Base-by-base conservation (phyloP, 1,140 invertebrate species). In the Papilio helenus region DNA sequence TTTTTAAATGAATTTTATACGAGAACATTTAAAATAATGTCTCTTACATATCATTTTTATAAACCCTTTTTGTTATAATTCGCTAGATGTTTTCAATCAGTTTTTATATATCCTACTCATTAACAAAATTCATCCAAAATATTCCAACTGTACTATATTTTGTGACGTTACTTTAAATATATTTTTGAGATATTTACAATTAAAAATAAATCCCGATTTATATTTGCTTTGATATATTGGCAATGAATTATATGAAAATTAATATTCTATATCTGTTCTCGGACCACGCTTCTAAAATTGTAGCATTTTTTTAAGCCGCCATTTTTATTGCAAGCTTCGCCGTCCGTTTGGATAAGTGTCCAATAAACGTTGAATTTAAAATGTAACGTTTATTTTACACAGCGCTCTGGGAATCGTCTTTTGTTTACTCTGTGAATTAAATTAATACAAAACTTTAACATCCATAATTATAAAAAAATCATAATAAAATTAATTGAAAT, bases 161-260 rank as follows among this genome's bases (percentile, higher is more conserved):
- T 82, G 79, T 72, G 65, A 82, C 65, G 73, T 85, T 87, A 76
- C 72, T 83, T 86, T 88, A 84, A 85, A 88, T 87, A 87, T 89
- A 89, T 91, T 90, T 92, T 90, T 90, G 90, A 90, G 85, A 86
- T 83, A 79, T 92, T 89, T 92, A 92, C 89, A 92, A 90, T 79
- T 83, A 80, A 77, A 82, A 58, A 80, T 82, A 76, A 85, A 86
- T 85, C 86, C 86, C 85, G 80, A 82, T 79, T 82, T 83, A 82
- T 84, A 84, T 84, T 88, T 87, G 80, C 78, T 86, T 88, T 83
- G 51, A 82, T 78, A 84, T 79, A 84, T 84, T 81, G 77, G 65
- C 81, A 83, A 85, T 80, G 26, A 73, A 83, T 79, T 81, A 82
- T 79, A 80, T 80, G 44, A 79, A 83, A 84, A 85, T 84, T 81